Evolutionary conservation across 2,797 vertebrate species (phyloP).

Genomic region (Argyrosomus regius): DNA sequence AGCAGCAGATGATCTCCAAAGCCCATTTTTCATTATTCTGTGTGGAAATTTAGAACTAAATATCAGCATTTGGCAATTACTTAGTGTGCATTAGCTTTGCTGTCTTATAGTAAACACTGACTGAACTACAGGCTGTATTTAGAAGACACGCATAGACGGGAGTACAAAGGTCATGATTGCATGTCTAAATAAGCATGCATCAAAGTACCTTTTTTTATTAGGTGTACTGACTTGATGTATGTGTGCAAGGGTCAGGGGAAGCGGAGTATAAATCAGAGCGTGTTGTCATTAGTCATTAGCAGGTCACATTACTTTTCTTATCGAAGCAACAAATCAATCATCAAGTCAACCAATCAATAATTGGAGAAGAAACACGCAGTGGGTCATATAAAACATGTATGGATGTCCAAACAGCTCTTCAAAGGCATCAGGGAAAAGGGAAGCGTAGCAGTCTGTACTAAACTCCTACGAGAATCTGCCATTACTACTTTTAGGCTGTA

Average conservation of each 20-base stretch:
- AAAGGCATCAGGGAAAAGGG: neutral
- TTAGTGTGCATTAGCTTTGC: neutral
- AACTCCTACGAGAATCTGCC: neutral
- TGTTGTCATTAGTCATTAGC: neutral
- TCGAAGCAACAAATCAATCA: slow-evolving; percentile 6
- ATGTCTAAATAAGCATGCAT: neutral
- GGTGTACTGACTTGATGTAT: too few relatives aligned
- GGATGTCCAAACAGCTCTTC: neutral
- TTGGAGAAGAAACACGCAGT: neutral
- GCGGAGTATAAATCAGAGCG: neutral
- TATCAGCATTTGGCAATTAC: neutral
- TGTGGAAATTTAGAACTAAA: neutral
- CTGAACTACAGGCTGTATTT: neutral
- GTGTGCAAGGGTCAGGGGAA: neutral
- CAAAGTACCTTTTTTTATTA: neutral
- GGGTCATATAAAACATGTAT: neutral
- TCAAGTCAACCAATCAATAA: slow-evolving; percentile 9
- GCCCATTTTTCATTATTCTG: neutral
- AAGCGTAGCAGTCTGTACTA: neutral
- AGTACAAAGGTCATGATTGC: neutral
- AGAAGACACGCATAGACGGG: too few relatives aligned
- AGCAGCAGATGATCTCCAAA: neutral
- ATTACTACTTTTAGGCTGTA: neutral
- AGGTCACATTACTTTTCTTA: neutral
- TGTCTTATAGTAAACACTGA: too few relatives aligned